Base-by-base conservation (phyloP, 2,888 invertebrate species). In the Horisme vitalbata region DNA sequence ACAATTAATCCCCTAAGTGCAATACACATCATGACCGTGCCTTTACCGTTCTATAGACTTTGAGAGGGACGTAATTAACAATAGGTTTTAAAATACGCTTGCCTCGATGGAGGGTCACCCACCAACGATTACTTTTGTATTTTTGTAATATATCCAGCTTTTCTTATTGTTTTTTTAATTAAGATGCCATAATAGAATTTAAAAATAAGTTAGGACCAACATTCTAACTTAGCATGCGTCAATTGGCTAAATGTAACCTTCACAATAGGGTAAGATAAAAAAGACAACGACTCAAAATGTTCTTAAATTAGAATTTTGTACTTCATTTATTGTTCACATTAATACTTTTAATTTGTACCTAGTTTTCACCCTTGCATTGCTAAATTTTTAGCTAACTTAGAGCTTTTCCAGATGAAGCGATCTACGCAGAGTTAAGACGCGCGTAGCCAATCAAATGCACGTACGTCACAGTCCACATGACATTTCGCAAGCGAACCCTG, bases 11-110 rank as follows among this genome's bases (percentile, higher is more conserved):
- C 83, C 81, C 74, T 85, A 84, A 86, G 86, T 85, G 88, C 88
- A 86, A 84, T 83, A 87, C 87, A 87, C 88, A 89, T 89, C 88
- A 88, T 85, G 72, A 88, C 86, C 88, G 88, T 89, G 89, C 89
- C 89, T 88, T 89, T 82, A 86, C 88, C 82, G 82, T 86, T 87
- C 85, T 87, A 86, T 85, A 89, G 88, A 89, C 88, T 88, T 82
- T 80, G 85, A 83, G 80, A 82, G 88, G 88, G 88, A 89, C 88
- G 88, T 88, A 89, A 89, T 86, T 87, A 84, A 83, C 88, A 85
- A 87, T 88, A 87, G 84, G 79, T 77, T 84, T 48, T 83, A 78
- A 73, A 82, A 77, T 74, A 74, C 78, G 77, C 80, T 80, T 79
- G 74, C 77, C 79, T 75, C 72, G 56, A 59, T 65, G 68, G 71